Evolutionary conservation across 2,797 vertebrate genomes (phyloP).

Genomic region (Pseudochirops corinnae): DNA sequence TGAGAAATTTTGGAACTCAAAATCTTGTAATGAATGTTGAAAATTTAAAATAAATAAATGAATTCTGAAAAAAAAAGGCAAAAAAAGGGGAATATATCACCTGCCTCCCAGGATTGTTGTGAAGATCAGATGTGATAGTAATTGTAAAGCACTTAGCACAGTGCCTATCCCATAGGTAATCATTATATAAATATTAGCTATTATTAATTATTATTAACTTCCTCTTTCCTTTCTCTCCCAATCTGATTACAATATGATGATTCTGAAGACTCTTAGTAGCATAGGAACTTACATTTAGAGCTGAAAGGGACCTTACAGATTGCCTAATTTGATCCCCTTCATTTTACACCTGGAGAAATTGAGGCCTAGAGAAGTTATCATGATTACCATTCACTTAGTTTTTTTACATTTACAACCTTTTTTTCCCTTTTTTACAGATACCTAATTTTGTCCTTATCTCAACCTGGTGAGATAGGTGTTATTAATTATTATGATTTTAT

Average conservation of each 20-base stretch:
- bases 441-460: not conserved
- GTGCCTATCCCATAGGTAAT: not conserved
- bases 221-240: not conserved
- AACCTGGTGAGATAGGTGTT: not conserved
- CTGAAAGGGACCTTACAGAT: not conserved
- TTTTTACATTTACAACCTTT: not conserved
- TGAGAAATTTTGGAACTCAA: no score
- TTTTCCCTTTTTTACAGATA: not conserved
- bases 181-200: not conserved
- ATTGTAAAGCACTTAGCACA: not conserved
- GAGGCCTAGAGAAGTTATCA: not conserved
- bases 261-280: not conserved
- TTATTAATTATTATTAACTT: not conserved
- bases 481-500: accelerated
- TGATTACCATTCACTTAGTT: not conserved
- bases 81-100: not conserved
- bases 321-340: not conserved
- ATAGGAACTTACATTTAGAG: not conserved
- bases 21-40: no score
- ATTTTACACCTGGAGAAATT: not conserved
- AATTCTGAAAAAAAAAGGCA: no score
- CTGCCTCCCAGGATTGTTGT: not conserved
- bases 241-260: not conserved
- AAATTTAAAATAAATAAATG: no score
- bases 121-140: not conserved